Conservation (phyloP, 2,888 invertebrate genomes). For the Stratiomys singularior region DNA sequence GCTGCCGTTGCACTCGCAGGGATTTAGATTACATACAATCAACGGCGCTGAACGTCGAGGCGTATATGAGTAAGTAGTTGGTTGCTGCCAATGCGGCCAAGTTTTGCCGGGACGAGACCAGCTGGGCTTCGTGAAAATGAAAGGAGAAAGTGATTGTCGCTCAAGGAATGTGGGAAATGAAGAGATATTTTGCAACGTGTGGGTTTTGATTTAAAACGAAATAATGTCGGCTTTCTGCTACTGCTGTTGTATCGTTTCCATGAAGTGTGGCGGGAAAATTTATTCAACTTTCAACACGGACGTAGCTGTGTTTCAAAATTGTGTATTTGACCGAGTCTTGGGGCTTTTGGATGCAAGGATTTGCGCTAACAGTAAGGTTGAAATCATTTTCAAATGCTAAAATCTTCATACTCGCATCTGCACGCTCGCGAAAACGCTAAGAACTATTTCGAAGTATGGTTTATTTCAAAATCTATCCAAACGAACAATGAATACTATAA, state of each 20-base stretch:
- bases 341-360: no score
- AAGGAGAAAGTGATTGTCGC: constrained; percentile 40
- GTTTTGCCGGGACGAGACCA: neutral
- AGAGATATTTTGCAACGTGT: neutral
- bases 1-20: constrained; percentile 14
- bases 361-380: no score
- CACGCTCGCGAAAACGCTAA: no score
- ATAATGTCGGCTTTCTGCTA: neutral
- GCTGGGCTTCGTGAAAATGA: constrained; percentile 10
- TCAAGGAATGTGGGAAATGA: constrained; percentile 15
- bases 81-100: neutral
- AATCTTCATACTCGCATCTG: no score
- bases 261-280: neutral
- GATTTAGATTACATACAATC: neutral
- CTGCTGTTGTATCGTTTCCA: neutral
- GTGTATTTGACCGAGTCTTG: no score
- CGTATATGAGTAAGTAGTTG: neutral
- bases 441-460: no score
- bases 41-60: neutral
- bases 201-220: constrained; percentile 19
- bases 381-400: no score
- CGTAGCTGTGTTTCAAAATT: no score
- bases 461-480: no score
- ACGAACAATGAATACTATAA: no score
- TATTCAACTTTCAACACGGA: neutral